Conservation (phyloP, 2,888 invertebrate species). For the Dicranocentrus wangi region DNA sequence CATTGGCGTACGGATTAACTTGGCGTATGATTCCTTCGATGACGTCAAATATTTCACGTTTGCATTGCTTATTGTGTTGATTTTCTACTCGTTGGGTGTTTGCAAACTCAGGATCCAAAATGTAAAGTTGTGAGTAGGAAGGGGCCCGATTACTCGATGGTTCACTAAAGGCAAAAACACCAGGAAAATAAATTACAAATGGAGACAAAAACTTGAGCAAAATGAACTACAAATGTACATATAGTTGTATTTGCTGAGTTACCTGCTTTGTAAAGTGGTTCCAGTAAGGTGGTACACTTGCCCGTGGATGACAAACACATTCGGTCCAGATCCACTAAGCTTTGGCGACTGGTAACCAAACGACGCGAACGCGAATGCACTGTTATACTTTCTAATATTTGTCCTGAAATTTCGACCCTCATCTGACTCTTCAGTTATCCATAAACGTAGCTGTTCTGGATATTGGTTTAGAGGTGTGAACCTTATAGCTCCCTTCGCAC, state of each 20-base stretch:
- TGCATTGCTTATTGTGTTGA: constrained; percentile 37
- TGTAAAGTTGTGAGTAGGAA: constrained; percentile 40
- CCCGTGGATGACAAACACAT: constrained; percentile 65
- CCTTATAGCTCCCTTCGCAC: not conserved
- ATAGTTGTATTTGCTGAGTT: no score
- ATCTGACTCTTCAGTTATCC: not conserved
- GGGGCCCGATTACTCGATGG: no score
- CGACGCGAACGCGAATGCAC: constrained; percentile 68
- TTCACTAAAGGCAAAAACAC: no score
- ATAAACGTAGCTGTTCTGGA: not conserved
- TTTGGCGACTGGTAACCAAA: constrained; percentile 48
- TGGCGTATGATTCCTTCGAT: constrained; percentile 39
- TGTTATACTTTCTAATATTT: constrained; percentile 66
- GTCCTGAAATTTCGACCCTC: constrained; percentile 34
- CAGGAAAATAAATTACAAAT: no score
- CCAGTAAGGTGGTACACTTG: constrained; percentile 67
- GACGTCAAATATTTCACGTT: constrained; percentile 28
- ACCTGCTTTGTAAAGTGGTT: not conserved
- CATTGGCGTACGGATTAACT: constrained; percentile 62
- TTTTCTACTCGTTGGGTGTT: constrained; percentile 15
- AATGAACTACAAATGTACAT: no score
- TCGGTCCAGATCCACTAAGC: constrained; percentile 45
- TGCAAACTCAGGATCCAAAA: constrained; percentile 49
- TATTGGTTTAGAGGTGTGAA: not conserved
- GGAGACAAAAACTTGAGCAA: no score